Conservation (phyloP, 2,888 invertebrate species). For the Acholoe squamosa region DNA sequence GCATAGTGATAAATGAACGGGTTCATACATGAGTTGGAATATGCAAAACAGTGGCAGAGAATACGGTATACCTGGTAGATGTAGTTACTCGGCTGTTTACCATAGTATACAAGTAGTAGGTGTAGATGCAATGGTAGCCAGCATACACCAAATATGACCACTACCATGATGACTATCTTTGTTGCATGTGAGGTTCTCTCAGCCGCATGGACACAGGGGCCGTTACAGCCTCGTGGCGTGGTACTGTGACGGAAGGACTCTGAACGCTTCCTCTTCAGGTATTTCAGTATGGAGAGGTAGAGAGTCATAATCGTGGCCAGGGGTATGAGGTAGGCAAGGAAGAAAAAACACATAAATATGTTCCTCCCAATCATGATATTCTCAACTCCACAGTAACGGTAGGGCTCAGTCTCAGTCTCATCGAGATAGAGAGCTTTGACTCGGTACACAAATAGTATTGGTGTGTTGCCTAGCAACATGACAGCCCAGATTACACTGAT, state of each 20-base stretch:
- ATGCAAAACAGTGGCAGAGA: slow-evolving; percentile 69
- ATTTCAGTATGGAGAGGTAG: slow-evolving; percentile 92
- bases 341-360: slow-evolving; percentile 86
- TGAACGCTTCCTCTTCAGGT: slow-evolving; percentile 89
- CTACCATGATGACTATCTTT: slow-evolving; percentile 94
- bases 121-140: slow-evolving; percentile 93
- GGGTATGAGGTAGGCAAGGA: slow-evolving; percentile 94
- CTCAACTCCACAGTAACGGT: slow-evolving; percentile 68
- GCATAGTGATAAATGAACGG: slow-evolving; percentile 70
- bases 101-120: slow-evolving; percentile 68
- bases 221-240: slow-evolving; percentile 5
- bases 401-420: slow-evolving; percentile 27
- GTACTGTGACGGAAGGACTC: slow-evolving; percentile 87
- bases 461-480: slow-evolving; percentile 85
- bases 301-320: slow-evolving; percentile 92
- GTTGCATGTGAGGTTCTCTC: slow-evolving; percentile 87
- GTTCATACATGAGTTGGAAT: slow-evolving; percentile 68
- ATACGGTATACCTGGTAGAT: slow-evolving; percentile 67
- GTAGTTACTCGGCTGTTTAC: slow-evolving; percentile 58
- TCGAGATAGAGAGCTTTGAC: slow-evolving; percentile 65
- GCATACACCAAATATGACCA: slow-evolving; percentile 95
- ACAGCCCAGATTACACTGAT: slow-evolving; percentile 89
- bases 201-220: neutral
- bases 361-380: slow-evolving; percentile 62
- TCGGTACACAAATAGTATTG: slow-evolving; percentile 78